phyloP scores from a whole-genome alignment of 2,888 invertebrate genomes.

The Pilophorus perplexus region DNA sequence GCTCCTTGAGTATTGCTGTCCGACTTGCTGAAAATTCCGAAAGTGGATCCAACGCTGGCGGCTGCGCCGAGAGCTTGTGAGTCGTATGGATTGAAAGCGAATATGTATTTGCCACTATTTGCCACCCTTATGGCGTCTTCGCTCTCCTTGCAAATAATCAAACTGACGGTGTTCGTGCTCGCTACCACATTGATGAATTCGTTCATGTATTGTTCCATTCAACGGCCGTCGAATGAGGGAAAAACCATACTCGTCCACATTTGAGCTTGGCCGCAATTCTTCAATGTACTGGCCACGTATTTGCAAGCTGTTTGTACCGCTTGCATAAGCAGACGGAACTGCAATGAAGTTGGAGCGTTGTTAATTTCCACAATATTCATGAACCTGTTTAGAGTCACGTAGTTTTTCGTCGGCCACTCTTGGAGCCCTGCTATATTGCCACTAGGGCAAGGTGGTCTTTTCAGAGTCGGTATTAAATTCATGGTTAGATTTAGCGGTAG shows the following conservation, averaged over 20 bases:
- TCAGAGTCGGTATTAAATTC: conserved; percentile 30
- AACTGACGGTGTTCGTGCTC: conserved; percentile 23
- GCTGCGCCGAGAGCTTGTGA: conserved; percentile 1
- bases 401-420: conserved; percentile 13
- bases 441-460: conserved; percentile 30
- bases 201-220: conserved; percentile 37
- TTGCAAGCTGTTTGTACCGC: conserved; percentile 32
- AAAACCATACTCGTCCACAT: conserved; percentile 34
- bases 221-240: conserved; percentile 8
- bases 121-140: conserved; percentile 34
- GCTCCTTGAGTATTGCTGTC: no score
- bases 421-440: conserved; percentile 8
- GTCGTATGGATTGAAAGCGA: conserved; percentile 31
- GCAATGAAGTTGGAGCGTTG: conserved; percentile 25
- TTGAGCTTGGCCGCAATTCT: conserved; percentile 35
- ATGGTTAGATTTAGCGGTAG: no score
- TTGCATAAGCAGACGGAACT: conserved; percentile 35
- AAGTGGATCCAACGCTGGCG: conserved; percentile 29
- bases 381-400: conserved; percentile 35
- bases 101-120: conserved; percentile 30
- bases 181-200: conserved; percentile 35
- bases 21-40: conserved; percentile 28
- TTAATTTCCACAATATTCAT: conserved; percentile 34
- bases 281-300: conserved; percentile 27
- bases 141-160: conserved; percentile 38